phyloP scores from a whole-genome alignment of 2,888 invertebrate genomes.

The Spisula solida region DNA sequence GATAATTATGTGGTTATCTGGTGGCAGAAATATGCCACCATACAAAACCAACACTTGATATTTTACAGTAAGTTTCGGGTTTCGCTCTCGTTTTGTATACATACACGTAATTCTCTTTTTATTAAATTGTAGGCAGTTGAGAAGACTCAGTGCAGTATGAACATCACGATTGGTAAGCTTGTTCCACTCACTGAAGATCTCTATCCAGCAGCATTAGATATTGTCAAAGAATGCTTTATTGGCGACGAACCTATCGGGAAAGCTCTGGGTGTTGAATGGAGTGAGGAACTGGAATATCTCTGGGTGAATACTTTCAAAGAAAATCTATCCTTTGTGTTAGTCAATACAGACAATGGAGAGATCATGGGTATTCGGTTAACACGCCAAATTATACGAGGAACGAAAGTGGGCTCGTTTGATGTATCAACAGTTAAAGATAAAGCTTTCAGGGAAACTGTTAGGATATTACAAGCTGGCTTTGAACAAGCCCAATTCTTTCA shows the following conservation, averaged over 20 bases:
- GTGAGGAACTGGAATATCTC: background rate
- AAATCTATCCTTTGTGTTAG: background rate
- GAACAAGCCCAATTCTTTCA: slow-evolving; percentile 7
- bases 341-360: slow-evolving; percentile 10
- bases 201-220: background rate
- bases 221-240: background rate
- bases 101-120: no score
- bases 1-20: no score
- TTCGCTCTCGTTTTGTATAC: no score
- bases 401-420: background rate
- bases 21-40: no score
- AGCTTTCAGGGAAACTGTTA: background rate
- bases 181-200: slow-evolving; percentile 20
- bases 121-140: background rate
- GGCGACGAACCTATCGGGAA: slow-evolving; percentile 7
- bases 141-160: background rate
- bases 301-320: slow-evolving; percentile 6
- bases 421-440: background rate
- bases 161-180: slow-evolving; percentile 23
- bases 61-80: no score
- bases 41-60: no score
- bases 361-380: background rate
- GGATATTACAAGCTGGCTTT: background rate
- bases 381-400: background rate
- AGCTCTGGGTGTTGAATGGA: slow-evolving; percentile 1